phyloP scores from a whole-genome alignment of 2,797 vertebrate genomes.

The Peromyscus eremicus region DNA sequence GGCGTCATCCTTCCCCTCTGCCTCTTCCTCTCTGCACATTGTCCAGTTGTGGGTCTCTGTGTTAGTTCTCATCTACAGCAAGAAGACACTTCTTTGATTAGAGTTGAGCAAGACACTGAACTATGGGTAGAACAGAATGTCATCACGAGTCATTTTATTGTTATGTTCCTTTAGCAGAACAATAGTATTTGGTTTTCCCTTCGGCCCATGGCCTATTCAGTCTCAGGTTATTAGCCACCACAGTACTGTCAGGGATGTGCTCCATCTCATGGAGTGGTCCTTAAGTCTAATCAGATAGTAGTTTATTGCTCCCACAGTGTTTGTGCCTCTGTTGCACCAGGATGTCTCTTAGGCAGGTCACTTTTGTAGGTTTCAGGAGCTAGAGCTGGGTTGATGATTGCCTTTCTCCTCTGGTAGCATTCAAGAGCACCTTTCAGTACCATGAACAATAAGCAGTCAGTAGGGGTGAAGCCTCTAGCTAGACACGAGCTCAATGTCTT shows the following conservation, averaged over 20 bases:
- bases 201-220: background rate
- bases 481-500: background rate
- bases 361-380: background rate
- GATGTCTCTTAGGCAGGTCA: background rate
- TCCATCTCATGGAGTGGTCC: background rate
- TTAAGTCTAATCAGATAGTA: background rate
- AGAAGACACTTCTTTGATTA: background rate
- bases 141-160: background rate
- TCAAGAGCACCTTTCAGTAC: background rate
- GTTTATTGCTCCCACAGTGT: background rate
- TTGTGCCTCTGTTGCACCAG: background rate
- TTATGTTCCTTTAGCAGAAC: background rate
- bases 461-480: background rate
- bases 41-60: background rate
- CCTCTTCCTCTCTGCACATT: background rate
- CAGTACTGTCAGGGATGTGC: background rate
- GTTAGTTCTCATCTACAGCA: background rate
- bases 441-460: background rate
- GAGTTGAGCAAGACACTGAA: background rate
- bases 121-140: background rate
- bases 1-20: too few species aligned
- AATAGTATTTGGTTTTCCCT: background rate
- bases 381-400: background rate
- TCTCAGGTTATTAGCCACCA: background rate
- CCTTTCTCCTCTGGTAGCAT: background rate